A percentile compares a stretch with the other conserved stretches of the same genome.
phyloP scores from a whole-genome alignment of 2,797 vertebrate species.

The Acestrorhynchus altus region DNA sequence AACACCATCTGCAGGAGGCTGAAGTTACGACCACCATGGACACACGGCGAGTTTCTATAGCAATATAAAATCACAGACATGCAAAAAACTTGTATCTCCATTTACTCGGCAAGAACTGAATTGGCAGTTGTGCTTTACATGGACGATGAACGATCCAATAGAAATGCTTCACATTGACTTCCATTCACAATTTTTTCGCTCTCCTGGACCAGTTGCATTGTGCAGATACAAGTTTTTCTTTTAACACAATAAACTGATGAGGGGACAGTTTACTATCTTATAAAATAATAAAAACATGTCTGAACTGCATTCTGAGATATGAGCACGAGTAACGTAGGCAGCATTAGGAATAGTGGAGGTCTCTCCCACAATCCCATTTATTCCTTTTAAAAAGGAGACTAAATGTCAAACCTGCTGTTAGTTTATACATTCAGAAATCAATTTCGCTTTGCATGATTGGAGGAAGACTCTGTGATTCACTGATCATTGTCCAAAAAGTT shows the following conservation, averaged over 20 bases:
- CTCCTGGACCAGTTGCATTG: too few species aligned
- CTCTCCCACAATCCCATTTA: background rate
- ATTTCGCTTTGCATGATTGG: constrained; percentile 28
- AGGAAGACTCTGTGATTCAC: constrained; percentile 55
- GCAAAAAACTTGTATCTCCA: too few species aligned
- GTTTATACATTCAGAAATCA: constrained; percentile 58
- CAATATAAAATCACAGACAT: too few species aligned
- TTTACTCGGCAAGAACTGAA: too few species aligned
- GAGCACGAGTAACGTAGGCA: constrained; percentile 28
- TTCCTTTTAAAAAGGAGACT: constrained; percentile 1
- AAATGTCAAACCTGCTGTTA: constrained; percentile 21
- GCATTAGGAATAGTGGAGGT: constrained; percentile 18
- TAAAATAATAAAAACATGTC: constrained; percentile 13
- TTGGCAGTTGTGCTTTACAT: too few species aligned
- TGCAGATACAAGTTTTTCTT: background rate
- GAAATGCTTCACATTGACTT: too few species aligned
- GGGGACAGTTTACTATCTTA: background rate
- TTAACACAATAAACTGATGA: constrained; percentile 3
- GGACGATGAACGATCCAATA: too few species aligned
- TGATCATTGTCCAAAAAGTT: constrained; percentile 35
- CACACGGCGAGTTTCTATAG: too few species aligned
- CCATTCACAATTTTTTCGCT: too few species aligned
- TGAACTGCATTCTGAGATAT: background rate
- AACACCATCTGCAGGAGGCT: too few species aligned
- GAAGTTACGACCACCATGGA: too few species aligned